These are phyloP conservation scores for Hippoglossus stenolepis DNA, from an alignment of 2,113 vertebrate species.

Conservation along the genomic window DNA sequence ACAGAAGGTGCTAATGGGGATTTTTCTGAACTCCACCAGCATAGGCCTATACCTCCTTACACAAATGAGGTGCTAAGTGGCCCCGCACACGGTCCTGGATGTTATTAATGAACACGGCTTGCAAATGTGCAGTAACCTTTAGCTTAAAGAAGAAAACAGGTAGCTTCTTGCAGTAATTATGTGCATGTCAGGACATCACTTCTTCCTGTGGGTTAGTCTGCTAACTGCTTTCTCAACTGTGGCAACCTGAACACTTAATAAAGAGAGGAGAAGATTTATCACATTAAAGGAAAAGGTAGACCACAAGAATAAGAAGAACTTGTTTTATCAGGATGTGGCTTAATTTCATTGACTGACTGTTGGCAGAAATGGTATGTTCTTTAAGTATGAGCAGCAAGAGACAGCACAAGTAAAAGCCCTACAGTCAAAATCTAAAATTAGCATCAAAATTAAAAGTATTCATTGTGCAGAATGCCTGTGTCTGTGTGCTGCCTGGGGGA, in stretches of 20 bases:
- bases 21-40: constrained; percentile 44
- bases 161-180: constrained; percentile 6
- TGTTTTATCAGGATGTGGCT: neutral
- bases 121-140: constrained; percentile 28
- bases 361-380: too few relatives aligned
- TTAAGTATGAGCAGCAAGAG: too few relatives aligned
- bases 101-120: constrained; percentile 2
- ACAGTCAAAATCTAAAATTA: neutral
- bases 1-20: constrained; percentile 59
- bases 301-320: neutral
- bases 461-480: too few relatives aligned
- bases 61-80: constrained; percentile 55
- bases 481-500: neutral
- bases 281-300: neutral
- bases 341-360: neutral
- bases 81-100: constrained; percentile 37
- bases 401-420: too few relatives aligned
- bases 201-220: neutral
- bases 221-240: neutral
- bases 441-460: neutral
- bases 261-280: neutral
- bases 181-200: neutral
- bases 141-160: neutral
- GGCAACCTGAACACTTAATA: neutral
- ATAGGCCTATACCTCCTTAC: constrained; percentile 18